Percentiles rank a stretch among this genome's conserved stretches.
These are phyloP conservation scores for Coptodon rendalli DNA, from an alignment of 2,113 vertebrate species.

Conservation along the genomic window DNA sequence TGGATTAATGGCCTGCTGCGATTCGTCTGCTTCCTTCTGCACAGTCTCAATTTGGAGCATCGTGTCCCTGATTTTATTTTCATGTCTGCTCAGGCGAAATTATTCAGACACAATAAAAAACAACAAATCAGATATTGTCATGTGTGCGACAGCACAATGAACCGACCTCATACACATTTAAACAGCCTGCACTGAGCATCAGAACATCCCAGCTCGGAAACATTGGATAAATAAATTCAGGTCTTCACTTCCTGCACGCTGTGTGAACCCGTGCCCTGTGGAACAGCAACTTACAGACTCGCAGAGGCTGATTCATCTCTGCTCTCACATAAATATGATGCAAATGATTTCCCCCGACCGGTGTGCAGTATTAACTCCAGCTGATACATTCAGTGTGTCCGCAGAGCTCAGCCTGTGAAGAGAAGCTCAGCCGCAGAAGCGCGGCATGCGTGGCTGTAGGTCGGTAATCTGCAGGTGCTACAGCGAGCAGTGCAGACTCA, in stretches of 20 bases:
- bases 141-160: not conserved
- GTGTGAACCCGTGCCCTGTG: not conserved
- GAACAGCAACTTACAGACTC: not conserved
- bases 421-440: not conserved
- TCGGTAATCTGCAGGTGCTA: not conserved
- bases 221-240: not conserved
- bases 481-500: fast-evolving
- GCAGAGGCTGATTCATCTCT: not conserved
- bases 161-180: not conserved
- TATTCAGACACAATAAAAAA: not conserved
- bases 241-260: not conserved
- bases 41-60: not conserved
- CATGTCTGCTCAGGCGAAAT: not conserved
- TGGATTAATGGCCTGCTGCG: not conserved
- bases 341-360: not conserved
- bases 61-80: not conserved
- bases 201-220: not conserved
- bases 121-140: not conserved
- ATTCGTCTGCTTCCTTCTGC: not conserved
- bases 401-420: not conserved
- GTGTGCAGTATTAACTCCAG: not conserved
- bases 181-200: not conserved
- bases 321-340: not conserved
- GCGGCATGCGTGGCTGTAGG: fast-evolving
- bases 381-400: not conserved